Conservation (phyloP, 2,888 invertebrate genomes). For the Trichogramma evanescens region DNA sequence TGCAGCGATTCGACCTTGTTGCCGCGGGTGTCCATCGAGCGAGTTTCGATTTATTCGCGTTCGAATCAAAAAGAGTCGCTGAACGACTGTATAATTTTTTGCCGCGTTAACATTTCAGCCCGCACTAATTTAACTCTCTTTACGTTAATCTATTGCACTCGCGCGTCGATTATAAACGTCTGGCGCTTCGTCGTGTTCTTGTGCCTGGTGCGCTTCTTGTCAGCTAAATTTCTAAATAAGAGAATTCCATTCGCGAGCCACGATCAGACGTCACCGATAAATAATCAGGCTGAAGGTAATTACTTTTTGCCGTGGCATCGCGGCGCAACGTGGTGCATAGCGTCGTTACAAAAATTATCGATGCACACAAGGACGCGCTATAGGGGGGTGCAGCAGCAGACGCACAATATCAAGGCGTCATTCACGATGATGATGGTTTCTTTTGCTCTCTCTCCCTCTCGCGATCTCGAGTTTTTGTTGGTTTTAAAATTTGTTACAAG, state of each 20-base stretch:
- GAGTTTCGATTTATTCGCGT: neutral
- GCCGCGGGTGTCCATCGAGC: neutral
- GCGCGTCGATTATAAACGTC: neutral
- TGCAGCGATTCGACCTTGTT: neutral
- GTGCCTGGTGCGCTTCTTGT: constrained; percentile 2
- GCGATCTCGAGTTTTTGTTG: constrained; percentile 26
- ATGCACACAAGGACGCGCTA: constrained; percentile 3
- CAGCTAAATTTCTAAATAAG: constrained; percentile 12
- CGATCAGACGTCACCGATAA: neutral
- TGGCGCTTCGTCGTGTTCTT: no score
- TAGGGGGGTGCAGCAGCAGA: no score
- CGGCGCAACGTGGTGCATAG: constrained; percentile 9
- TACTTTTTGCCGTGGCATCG: constrained; percentile 14
- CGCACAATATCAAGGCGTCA: neutral
- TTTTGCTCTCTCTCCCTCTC: neutral
- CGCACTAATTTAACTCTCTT: neutral
- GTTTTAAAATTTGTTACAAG: constrained; percentile 33
- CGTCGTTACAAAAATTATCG: constrained; percentile 15
- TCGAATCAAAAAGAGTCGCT: neutral
- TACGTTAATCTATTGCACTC: constrained; percentile 13
- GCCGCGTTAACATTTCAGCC: neutral
- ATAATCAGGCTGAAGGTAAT: constrained; percentile 11
- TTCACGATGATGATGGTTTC: constrained; percentile 3
- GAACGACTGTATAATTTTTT: neutral
- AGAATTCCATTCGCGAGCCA: constrained; percentile 6